Evolutionary conservation across 2,888 invertebrate genomes (phyloP), one percentile per base, ranked within the genome.

Genomic region (Lithophane semibrunnea): DNA sequence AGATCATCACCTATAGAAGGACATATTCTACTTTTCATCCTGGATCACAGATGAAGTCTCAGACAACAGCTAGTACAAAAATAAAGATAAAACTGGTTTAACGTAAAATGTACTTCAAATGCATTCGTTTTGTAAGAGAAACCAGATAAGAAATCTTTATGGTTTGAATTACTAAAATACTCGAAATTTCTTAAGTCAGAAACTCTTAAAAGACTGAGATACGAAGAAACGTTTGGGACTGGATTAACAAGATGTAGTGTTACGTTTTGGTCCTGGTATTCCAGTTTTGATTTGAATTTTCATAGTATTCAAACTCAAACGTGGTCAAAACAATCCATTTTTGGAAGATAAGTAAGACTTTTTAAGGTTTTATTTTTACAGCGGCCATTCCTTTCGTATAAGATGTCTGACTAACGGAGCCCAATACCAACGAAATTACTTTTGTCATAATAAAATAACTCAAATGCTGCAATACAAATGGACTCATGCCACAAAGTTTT

Each of bases 61-160:
- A 37, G 37, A 3, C 37, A 37, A 5, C 37, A 37, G 37, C 37
- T 37, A 37, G 37, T 8, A 13, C 76, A 60, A 49, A 73, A 18
- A 42, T 49, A 24, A 37, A 44, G n/a, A n/a, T 54, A 9, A 52
- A 37, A 60, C 72, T 52, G 71, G 72, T 80, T 80, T 24, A 21
- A 52, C 0, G 12, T 24, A 0, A 16, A 24, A 37, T 44, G 0
- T 16, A 24, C 18, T 8, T 52, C 52, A 52, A 52, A 52, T 21
- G 52, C 21, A 54, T 72, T 58, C 9, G 0, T 44, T 18, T 54
- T 63, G 13, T 52, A 60, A 49, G 13, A 13, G 21, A 52, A 52
- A 74, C 49, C 63, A 52, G 58, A 52, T 81, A 81, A 65, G 42
- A 44, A n/a, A 54, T 47, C 1, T 21, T 52, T 56, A 37, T 18